Evolutionary conservation across 2,113 vertebrate species (phyloP), one percentile per base, ranked within the genome.

Genomic region (Mormyrus iriodes): DNA sequence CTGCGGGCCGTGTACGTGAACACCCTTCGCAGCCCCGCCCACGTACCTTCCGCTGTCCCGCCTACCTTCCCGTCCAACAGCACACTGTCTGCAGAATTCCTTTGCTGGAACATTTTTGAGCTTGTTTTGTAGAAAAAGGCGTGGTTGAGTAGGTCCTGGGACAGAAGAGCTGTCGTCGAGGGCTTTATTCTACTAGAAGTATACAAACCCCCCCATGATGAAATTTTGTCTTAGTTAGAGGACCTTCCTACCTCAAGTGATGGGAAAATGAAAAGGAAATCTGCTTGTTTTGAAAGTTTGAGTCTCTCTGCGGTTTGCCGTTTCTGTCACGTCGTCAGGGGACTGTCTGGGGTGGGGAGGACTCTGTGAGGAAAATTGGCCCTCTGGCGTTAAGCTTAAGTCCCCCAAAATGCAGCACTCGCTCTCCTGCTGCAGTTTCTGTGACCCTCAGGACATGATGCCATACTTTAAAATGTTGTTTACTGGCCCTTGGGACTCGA

Each of bases 1-100:
- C 94, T 93, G 92, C 92, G 94, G 94, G 21, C 4, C 93, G 92
- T 96, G 91, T 93, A 92, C 90, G 92, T 91, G 92, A 90, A 93
- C 92, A 90, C 92, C 52, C 52, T 21, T 17, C 0, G 6, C 58
- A n/a, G 2, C 7, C 58, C 2, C 8, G 0, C 24, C 58, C 24
- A 27, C 58, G 24, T 10, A n/a, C 24, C 58, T 2, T 65, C n/a
- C 1, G 3, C 6, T 58, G 6, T 19, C 53, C 53, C 5, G 8
- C 58, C n/a, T 6, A 27, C n/a, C 21, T 12, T 27, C 61, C 17
- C 19, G 1, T 5, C 61, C 12, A 39, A 2, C 69, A 39, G 15
- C 31, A 76, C 69, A 19, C 10, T 27, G 27, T 83, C 42, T 42
- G 19, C 31, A 19, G 19, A 27, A 35, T 86, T 35, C 21, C 10